Percentiles rank a stretch among this genome's conserved stretches.
Evolutionary conservation across 2,797 vertebrate genomes (phyloP).

Genomic region (Falco peregrinus): DNA sequence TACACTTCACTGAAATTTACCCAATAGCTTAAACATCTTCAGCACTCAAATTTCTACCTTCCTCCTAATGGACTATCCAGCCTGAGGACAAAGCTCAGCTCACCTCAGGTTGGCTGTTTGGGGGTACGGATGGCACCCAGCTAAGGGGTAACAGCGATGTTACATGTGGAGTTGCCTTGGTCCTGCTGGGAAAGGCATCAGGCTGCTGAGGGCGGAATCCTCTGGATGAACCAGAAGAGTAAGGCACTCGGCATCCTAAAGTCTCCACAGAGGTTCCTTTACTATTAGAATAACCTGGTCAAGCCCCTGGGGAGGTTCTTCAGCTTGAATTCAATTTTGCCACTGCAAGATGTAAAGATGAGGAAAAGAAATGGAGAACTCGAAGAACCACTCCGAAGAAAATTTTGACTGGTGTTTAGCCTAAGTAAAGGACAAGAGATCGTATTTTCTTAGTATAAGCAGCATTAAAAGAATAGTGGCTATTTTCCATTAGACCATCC

Average conservation of each 20-base stretch:
- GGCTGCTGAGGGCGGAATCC: not conserved
- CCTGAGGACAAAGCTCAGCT: not conserved
- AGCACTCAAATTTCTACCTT: not conserved
- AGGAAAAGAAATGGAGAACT: not conserved
- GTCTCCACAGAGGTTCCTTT: not conserved
- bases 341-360: not conserved
- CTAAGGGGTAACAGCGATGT: rapidly evolving
- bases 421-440: not conserved
- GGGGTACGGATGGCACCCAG: rapidly evolving
- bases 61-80: not conserved
- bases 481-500: not conserved
- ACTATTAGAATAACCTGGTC: not conserved
- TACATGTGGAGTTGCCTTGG: not conserved
- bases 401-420: not conserved
- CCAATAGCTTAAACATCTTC: not conserved
- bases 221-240: not conserved
- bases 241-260: not conserved
- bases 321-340: not conserved
- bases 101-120: rapidly evolving
- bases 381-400: not conserved
- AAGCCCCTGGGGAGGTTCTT: not conserved
- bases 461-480: not conserved
- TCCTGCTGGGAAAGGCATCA: not conserved
- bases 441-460: not conserved
- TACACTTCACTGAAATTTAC: not conserved